Percentiles rank a stretch among this genome's conserved stretches.
Evolutionary conservation across 2,888 invertebrate species (phyloP).

Genomic region (Amblyjoppa fuscipennis): DNA sequence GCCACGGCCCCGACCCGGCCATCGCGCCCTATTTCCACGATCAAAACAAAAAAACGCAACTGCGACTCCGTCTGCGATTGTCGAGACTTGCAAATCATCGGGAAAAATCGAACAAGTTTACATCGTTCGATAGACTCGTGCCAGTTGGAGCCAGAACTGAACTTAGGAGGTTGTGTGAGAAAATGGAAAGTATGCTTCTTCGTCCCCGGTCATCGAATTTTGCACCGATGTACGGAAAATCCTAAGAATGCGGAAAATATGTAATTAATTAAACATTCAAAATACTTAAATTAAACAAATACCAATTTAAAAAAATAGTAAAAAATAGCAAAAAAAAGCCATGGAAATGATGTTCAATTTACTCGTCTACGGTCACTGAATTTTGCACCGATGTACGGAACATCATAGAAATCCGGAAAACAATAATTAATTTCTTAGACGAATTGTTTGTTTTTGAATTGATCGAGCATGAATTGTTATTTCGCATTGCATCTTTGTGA

Average conservation of each 20-base stretch:
- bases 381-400: neutral
- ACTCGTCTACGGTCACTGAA: constrained; percentile 4
- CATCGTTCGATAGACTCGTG: neutral
- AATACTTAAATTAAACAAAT: too few species aligned
- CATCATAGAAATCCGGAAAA: too few species aligned
- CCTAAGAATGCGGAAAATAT: too few species aligned
- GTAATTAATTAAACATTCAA: too few species aligned
- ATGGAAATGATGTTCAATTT: neutral
- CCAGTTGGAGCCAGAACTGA: constrained; percentile 25
- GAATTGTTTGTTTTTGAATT: too few species aligned
- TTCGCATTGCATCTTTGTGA: neutral
- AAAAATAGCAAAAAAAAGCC: too few species aligned
- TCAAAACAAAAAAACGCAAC: constrained; percentile 29
- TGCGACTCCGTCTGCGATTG: neutral
- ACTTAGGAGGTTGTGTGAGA: constrained; percentile 5
- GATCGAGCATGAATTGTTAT: neutral
- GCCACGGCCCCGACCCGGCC: constrained; percentile 43
- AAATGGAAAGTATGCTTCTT: neutral
- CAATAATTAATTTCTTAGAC: too few species aligned
- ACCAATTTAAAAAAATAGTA: too few species aligned
- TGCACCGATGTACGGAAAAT: neutral
- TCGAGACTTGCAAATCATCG: neutral
- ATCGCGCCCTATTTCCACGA: constrained; percentile 18
- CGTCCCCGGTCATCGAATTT: neutral
- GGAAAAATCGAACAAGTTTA: neutral